phyloP scores from a whole-genome alignment of 2,797 vertebrate genomes.

The Eidolon dupreanum region DNA sequence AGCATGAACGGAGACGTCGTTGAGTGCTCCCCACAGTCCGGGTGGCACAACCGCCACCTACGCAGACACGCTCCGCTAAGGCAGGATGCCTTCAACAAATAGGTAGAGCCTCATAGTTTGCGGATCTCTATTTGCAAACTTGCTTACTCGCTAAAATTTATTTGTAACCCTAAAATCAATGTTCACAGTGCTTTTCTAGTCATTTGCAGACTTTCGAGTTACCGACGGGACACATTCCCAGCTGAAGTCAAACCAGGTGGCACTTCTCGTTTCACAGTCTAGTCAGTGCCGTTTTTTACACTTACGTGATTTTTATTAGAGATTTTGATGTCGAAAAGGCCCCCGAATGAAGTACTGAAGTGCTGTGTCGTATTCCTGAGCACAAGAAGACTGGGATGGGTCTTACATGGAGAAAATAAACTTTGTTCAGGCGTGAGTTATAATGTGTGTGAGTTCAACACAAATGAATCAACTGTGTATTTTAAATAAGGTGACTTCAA shows the following conservation, averaged over 20 bases:
- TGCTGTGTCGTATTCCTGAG: background rate
- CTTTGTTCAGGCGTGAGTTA: background rate
- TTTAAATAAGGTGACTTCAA: background rate
- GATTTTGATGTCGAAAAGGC: background rate
- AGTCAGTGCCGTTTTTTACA: background rate
- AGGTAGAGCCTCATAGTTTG: background rate
- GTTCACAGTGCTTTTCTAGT: background rate
- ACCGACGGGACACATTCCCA: background rate
- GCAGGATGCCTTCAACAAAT: background rate
- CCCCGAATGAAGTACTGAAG: background rate
- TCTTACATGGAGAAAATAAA: background rate
- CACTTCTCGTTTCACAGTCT: background rate
- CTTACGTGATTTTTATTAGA: background rate
- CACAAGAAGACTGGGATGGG: background rate
- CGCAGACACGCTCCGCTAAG: rapidly evolving
- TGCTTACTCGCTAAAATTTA: background rate
- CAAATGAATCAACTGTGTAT: background rate
- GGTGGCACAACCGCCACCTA: too few species aligned
- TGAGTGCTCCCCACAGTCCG: rapidly evolving
- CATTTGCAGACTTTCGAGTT: background rate
- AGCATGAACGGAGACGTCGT: rapidly evolving
- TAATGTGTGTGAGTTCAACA: background rate
- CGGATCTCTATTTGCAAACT: background rate
- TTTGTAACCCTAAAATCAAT: background rate
- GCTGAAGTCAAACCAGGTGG: background rate